A percentile compares a stretch with the other conserved stretches of the same genome.
phyloP scores from a whole-genome alignment of 2,113 vertebrate species.

The Mesitornis unicolor region DNA sequence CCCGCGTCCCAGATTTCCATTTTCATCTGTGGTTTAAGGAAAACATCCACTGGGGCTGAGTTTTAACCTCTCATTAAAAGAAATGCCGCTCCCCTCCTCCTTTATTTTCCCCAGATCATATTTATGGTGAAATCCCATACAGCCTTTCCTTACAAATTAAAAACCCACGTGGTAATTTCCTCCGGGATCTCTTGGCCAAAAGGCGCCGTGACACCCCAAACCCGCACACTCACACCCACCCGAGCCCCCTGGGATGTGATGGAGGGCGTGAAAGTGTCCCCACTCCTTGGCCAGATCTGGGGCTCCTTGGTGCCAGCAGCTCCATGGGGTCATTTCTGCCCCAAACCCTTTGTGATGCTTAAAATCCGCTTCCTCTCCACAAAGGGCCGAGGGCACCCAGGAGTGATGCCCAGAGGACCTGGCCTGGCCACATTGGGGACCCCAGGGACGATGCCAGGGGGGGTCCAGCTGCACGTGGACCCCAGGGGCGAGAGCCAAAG shows the following conservation, averaged over 20 bases:
- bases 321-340: background rate
- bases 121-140: background rate
- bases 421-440: background rate
- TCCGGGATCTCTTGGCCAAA: background rate
- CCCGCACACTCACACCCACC: no score
- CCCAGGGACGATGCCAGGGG: background rate
- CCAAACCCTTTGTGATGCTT: no score
- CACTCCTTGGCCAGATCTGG: accelerated
- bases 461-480: background rate
- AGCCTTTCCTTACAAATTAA: background rate
- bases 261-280: no score
- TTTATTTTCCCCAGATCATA: background rate
- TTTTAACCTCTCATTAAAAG: background rate
- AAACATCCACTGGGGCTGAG: background rate
- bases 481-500: background rate
- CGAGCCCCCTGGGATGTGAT: background rate
- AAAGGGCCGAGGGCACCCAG: background rate
- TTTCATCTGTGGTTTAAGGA: background rate
- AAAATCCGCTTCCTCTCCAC: background rate
- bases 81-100: background rate
- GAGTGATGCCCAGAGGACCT: background rate
- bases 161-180: background rate
- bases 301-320: background rate
- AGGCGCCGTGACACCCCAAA: background rate
- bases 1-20: accelerated